phyloP scores from a whole-genome alignment of 2,797 vertebrate genomes.

The Lacerta viridis region DNA sequence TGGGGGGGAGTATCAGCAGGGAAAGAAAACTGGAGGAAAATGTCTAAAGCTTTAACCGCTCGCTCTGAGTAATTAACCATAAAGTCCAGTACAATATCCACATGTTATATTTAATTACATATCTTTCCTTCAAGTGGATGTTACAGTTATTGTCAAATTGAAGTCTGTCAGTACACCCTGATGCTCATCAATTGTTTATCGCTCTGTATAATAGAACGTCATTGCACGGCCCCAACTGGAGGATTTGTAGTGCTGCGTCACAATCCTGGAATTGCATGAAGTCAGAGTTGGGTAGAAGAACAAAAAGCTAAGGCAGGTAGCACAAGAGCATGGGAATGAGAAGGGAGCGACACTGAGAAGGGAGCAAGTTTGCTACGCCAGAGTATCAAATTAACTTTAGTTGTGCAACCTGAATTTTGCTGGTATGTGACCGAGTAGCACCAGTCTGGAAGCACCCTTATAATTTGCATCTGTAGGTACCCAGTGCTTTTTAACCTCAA shows the following conservation, averaged over 20 bases:
- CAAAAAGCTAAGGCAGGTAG: not conserved
- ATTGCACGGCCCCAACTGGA: too few species aligned
- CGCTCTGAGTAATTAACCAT: conserved; percentile 59
- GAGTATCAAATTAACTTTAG: too few species aligned
- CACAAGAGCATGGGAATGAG: not conserved
- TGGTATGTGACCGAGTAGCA: too few species aligned
- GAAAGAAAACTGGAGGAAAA: conserved; percentile 56
- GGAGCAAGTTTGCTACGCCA: too few species aligned
- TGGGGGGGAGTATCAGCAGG: conserved; percentile 8
- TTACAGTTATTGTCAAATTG: conserved; percentile 56
- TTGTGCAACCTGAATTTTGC: too few species aligned
- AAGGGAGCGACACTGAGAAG: too few species aligned
- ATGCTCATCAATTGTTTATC: conserved; percentile 38
- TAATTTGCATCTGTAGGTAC: not conserved
- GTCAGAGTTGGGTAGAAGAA: too few species aligned
- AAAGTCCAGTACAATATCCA: conserved; percentile 55
- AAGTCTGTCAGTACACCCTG: conserved; percentile 46
- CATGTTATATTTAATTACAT: conserved; percentile 66
- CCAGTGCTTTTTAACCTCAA: not conserved
- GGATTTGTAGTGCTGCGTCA: too few species aligned
- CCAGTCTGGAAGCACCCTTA: too few species aligned
- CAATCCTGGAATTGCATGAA: too few species aligned
- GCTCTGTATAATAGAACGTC: conserved; percentile 6
- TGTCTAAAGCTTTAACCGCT: conserved; percentile 47
- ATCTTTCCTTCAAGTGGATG: conserved; percentile 57